Base-by-base conservation (phyloP, 2,888 invertebrate genomes). In the Minunthozetes semirufus region DNA sequence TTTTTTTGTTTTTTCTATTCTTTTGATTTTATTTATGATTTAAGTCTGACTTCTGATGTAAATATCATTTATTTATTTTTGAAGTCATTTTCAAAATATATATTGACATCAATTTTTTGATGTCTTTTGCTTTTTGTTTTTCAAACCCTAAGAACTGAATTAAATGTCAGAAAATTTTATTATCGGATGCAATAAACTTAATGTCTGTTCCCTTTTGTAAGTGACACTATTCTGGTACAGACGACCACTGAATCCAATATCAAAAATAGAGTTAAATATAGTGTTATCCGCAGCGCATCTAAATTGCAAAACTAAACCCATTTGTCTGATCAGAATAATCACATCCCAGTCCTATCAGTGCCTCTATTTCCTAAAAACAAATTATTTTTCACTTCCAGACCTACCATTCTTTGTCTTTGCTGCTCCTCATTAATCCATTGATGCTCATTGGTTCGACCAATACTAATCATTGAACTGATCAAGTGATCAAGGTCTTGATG, bases 271-370 rank as follows among this genome's bases (percentile, higher is more conserved):
- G 17, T 17, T 50, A 50, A 50, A 42, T 42, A 42, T 50, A n/a
- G n/a, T 50, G 50, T 50, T 50, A 50, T 50, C 50, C n/a, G 2
- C 50, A 50, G 17, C 5, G 50, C 50, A 50, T 50, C 50, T 50
- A 50, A 50, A 50, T 50, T 50, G 50, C 50, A 50, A 50, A 50
- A 19, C 17, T 19, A 50, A 50, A 50, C 50, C 19, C 50, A 50
- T 50, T 50, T 50, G 19, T 50, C 50, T 50, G n/a, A 50, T 50
- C 56, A 11, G 59, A 29, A 59, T 59, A 59, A 59, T 59, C 59
- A 59, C 50, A 4, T 17, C n/a, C 50, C 50, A 50, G 50, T 19
- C 19, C 50, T 50, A 19, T 50, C 19, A 17, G 17, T 27, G 13
- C 59, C 56, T 27, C 4, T 11, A 11, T 27, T 15, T 59, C 11